phyloP scores from a whole-genome alignment of 2,888 invertebrate genomes.

The Pyrrhia umbra region DNA sequence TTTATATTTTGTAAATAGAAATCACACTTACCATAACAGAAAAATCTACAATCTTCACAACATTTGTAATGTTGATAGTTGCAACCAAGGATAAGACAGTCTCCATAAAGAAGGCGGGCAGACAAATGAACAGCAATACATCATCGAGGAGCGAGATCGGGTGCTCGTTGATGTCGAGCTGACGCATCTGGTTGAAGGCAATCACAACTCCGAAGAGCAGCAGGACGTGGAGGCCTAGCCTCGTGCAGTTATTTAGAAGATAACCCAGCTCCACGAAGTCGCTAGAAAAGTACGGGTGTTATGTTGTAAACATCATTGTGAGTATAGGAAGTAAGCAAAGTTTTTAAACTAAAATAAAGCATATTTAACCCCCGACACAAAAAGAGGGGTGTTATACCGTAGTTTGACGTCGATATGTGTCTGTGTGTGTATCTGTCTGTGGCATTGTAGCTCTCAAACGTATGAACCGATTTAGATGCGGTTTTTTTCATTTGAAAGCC shows the following conservation, averaged over 20 bases:
- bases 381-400: too few species aligned
- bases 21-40: conserved; percentile 87
- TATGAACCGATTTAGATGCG: too few species aligned
- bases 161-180: conserved; percentile 92
- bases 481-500: too few species aligned
- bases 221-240: conserved; percentile 87
- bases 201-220: conserved; percentile 91
- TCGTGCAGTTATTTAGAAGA: conserved; percentile 87
- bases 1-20: not conserved
- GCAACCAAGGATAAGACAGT: conserved; percentile 93
- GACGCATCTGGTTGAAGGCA: conserved; percentile 91
- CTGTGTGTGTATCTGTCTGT: too few species aligned
- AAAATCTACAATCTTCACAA: conserved; percentile 88
- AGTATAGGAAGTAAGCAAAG: too few species aligned
- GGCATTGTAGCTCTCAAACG: too few species aligned
- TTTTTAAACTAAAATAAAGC: too few species aligned
- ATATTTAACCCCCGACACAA: too few species aligned
- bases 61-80: conserved; percentile 88
- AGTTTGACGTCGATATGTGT: too few species aligned
- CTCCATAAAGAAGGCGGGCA: conserved; percentile 93
- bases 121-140: conserved; percentile 92
- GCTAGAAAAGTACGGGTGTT: conserved; percentile 84
- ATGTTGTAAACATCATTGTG: too few species aligned
- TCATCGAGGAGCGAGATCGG: conserved; percentile 92
- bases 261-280: conserved; percentile 86